These are phyloP conservation scores for Cynoglossus semilaevis DNA, from an alignment of 2,113 vertebrate genomes.

Conservation along the genomic window DNA sequence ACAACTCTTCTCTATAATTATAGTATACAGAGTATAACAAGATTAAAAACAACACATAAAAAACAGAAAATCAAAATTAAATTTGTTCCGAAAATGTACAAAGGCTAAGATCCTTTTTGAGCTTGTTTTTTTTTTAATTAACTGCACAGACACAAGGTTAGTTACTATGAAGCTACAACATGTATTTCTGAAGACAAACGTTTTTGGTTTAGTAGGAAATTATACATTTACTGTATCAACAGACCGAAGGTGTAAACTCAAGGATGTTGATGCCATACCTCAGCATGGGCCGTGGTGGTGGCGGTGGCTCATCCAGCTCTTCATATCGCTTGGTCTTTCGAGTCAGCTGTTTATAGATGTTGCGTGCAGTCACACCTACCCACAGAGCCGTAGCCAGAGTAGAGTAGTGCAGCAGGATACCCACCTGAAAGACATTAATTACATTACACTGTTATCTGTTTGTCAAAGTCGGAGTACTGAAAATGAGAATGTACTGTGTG, in stretches of 20 bases:
- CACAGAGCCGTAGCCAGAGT: constrained; percentile 92
- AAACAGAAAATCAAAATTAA: no score
- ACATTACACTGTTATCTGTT: background rate
- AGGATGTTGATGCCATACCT: constrained; percentile 73
- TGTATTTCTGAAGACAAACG: no score
- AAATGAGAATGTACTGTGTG: background rate
- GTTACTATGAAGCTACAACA: no score
- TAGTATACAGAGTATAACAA: no score
- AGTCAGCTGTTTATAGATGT: constrained; percentile 97
- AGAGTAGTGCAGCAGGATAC: constrained; percentile 95
- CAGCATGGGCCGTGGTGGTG: constrained; percentile 93
- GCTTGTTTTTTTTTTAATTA: no score
- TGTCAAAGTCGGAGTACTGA: background rate
- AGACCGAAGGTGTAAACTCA: background rate
- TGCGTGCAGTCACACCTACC: constrained; percentile 94
- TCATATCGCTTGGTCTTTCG: constrained; percentile 91
- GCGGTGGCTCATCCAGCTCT: constrained; percentile 91
- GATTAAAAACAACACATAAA: no score
- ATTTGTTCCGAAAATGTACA: no score
- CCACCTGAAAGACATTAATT: constrained; percentile 76
- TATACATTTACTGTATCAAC: background rate
- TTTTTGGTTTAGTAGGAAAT: no score
- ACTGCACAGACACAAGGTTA: no score
- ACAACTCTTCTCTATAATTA: background rate
- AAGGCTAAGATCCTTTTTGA: no score